Conservation (phyloP, 1,140 invertebrate species). For the Homalodisca vitripennis region DNA sequence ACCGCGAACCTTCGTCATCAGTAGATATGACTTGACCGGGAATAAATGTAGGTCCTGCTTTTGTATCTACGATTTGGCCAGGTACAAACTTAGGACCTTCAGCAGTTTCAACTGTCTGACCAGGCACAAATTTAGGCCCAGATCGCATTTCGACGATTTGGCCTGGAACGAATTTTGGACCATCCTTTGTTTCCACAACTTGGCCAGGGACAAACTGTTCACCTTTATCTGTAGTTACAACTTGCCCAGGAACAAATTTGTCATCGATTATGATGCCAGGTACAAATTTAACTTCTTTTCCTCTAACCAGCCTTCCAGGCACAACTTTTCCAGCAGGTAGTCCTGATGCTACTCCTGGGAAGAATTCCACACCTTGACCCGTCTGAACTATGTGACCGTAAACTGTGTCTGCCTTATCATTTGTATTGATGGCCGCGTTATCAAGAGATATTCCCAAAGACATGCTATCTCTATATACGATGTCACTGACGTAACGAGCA, state of each 20-base stretch:
- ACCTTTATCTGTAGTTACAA: conserved; percentile 64
- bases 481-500: conserved; percentile 57
- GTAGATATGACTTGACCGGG: conserved; percentile 72
- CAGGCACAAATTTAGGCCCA: conserved; percentile 68
- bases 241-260: conserved; percentile 68
- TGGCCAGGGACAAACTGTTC: conserved; percentile 66
- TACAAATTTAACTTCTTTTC: conserved; percentile 63
- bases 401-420: conserved; percentile 52
- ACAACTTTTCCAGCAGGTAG: conserved; percentile 59
- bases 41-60: conserved; percentile 69
- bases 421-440: conserved; percentile 28
- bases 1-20: conserved; percentile 65
- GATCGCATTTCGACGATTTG: conserved; percentile 66
- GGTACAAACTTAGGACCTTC: conserved; percentile 67
- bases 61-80: conserved; percentile 69
- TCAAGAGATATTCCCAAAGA: conserved; percentile 34
- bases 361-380: conserved; percentile 65
- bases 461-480: conserved; percentile 51
- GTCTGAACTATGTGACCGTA: conserved; percentile 70
- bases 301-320: conserved; percentile 62
- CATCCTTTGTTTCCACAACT: conserved; percentile 55
- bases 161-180: conserved; percentile 67
- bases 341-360: conserved; percentile 55
- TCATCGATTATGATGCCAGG: conserved; percentile 66
- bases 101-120: conserved; percentile 66